Conservation (phyloP, 1,140 invertebrate genomes). For the Heliconius hewitsoni region DNA sequence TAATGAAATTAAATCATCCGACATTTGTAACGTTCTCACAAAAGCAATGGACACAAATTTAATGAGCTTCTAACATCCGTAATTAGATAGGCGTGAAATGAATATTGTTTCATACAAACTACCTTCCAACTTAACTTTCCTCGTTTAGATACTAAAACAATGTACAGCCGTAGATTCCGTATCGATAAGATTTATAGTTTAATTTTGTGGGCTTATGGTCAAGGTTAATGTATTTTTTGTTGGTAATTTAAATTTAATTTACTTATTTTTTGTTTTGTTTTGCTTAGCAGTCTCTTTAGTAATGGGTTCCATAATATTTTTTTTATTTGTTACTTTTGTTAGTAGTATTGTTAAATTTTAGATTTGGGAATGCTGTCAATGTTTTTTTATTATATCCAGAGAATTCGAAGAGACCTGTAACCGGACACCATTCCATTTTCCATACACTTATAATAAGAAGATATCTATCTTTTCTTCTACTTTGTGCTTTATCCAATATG, state of each 20-base stretch:
- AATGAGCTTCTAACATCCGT: constrained; percentile 42
- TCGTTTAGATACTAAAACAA: constrained; percentile 21
- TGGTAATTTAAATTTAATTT: not conserved
- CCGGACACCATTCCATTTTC: too few species aligned
- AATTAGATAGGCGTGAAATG: constrained; percentile 51
- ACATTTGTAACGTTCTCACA: not conserved
- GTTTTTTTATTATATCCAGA: too few species aligned
- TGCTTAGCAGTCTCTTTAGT: not conserved
- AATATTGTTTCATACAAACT: constrained; percentile 43
- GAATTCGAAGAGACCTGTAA: too few species aligned
- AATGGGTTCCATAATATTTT: too few species aligned
- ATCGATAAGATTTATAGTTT: constrained; percentile 35
- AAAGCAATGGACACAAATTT: constrained; percentile 42
- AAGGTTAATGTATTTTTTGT: constrained; percentile 16
- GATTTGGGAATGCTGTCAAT: too few species aligned
- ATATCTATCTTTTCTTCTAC: too few species aligned
- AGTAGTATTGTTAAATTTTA: too few species aligned
- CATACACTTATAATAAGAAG: too few species aligned
- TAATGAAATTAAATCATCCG: too few species aligned
- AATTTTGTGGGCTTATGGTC: constrained; percentile 27
- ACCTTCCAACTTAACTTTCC: constrained; percentile 26
- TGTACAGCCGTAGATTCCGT: constrained; percentile 10
- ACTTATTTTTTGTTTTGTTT: not conserved
- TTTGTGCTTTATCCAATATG: too few species aligned
- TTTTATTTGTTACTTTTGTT: too few species aligned